These are phyloP conservation scores for Aporrectodea caliginosa DNA, from an alignment of 1,140 invertebrate genomes.

Conservation along the genomic window DNA sequence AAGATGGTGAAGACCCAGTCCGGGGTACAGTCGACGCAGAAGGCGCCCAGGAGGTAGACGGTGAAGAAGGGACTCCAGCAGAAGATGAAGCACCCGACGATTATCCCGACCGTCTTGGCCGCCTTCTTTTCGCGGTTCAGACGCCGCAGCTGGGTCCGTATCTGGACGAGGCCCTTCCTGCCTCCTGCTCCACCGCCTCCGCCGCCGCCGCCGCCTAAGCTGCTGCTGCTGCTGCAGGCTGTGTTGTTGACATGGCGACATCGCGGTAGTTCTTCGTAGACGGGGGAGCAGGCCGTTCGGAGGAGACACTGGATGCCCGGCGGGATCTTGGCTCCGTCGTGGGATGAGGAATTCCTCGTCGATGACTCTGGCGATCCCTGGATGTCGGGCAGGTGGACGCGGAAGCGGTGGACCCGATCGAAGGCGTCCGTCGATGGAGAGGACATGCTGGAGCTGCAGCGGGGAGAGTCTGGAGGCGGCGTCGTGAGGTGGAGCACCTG, in stretches of 20 bases:
- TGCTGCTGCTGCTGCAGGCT: neutral
- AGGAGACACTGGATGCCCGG: neutral
- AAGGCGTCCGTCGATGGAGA: neutral
- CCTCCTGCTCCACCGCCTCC: neutral
- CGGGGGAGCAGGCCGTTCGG: neutral
- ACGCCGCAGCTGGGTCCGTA: neutral
- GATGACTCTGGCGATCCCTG: neutral
- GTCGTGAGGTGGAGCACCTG: neutral
- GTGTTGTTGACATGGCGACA: neutral
- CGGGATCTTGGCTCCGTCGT: neutral
- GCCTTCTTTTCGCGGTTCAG: constrained; percentile 32
- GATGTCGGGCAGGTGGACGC: neutral
- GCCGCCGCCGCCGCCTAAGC: too few species aligned
- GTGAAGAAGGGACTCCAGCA: constrained; percentile 31
- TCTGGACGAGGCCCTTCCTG: neutral
- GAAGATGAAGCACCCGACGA: constrained; percentile 33
- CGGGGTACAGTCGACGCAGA: neutral
- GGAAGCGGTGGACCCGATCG: neutral
- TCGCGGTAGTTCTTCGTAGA: neutral
- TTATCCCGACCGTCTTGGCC: constrained; percentile 33
- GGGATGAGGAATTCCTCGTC: neutral
- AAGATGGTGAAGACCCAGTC: neutral
- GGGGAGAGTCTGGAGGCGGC: neutral
- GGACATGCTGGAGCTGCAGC: neutral
- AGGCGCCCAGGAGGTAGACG: constrained; percentile 21